phyloP scores from a whole-genome alignment of 2,797 vertebrate genomes.

The Ceryle rudis region DNA sequence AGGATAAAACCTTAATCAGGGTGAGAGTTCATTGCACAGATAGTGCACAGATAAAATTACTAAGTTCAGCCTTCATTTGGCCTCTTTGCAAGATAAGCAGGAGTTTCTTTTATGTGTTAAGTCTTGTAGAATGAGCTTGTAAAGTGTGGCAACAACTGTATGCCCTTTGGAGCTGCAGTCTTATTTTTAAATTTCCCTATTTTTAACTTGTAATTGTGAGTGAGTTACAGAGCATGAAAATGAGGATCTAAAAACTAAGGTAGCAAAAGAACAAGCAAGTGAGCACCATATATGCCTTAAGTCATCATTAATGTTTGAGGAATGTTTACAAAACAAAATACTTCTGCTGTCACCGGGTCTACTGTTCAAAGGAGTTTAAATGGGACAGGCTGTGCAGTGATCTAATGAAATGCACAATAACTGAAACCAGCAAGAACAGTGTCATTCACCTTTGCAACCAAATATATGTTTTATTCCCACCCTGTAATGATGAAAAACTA shows the following conservation, averaged over 20 bases:
- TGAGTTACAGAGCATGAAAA: neutral
- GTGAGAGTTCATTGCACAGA: conserved; percentile 72
- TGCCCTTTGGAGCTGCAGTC: neutral
- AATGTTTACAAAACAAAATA: neutral
- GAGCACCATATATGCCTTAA: neutral
- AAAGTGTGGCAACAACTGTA: neutral
- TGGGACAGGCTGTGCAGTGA: neutral
- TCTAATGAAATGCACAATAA: neutral
- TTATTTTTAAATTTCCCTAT: neutral
- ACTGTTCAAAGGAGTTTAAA: neutral
- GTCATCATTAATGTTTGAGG: neutral
- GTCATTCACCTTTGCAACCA: neutral
- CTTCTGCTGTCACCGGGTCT: neutral
- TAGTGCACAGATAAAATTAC: conserved; percentile 31
- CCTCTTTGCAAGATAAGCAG: conserved; percentile 6
- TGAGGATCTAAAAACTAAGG: neutral
- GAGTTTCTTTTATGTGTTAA: neutral
- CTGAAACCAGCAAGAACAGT: neutral
- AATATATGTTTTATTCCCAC: neutral
- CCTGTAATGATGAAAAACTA: neutral
- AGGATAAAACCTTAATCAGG: conserved; percentile 67
- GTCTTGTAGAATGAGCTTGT: neutral
- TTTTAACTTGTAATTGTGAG: neutral
- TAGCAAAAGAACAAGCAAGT: neutral
- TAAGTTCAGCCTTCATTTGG: neutral